Evolutionary conservation across 2,797 vertebrate genomes (phyloP).

Genomic region (Echeneis naucrates): DNA sequence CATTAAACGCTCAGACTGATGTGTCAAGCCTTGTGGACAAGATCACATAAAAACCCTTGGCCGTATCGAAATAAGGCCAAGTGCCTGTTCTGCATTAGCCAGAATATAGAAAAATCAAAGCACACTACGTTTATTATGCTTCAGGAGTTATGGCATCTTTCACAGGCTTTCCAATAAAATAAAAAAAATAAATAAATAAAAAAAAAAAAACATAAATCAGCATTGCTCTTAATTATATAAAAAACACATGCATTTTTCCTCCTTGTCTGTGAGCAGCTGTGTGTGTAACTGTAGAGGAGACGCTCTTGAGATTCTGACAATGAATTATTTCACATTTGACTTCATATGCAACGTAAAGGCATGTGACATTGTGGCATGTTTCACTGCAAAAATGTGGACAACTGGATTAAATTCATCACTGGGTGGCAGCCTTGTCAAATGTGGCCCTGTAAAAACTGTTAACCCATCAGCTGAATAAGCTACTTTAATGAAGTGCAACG

Average conservation of each 20-base stretch:
- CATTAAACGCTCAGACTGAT: constrained; percentile 62
- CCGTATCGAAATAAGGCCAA: constrained; percentile 35
- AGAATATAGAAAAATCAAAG: constrained; percentile 70
- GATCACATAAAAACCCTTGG: constrained; percentile 47
- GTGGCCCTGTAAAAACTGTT: constrained; percentile 9
- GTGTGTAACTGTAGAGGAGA: constrained; percentile 26
- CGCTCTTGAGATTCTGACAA: constrained; percentile 28
- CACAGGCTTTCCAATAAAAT: constrained; percentile 67
- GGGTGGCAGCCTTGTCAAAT: constrained; percentile 15
- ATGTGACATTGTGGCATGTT: constrained; percentile 15
- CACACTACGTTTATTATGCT: constrained; percentile 67
- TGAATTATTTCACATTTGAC: constrained; percentile 30
- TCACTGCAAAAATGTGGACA: constrained; percentile 9
- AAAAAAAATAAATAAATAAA: constrained; percentile 71
- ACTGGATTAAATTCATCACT: constrained; percentile 25
- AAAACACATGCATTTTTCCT: constrained; percentile 38
- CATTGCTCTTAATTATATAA: constrained; percentile 62
- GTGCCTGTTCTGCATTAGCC: constrained; percentile 52
- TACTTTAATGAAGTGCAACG: constrained; percentile 14
- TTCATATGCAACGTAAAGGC: constrained; percentile 1
- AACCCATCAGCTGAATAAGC: constrained; percentile 18
- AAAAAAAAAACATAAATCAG: constrained; percentile 66
- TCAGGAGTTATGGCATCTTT: constrained; percentile 69
- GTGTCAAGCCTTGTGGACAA: constrained; percentile 51
- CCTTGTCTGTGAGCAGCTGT: constrained; percentile 37